Evolutionary conservation across 1,140 invertebrate species (phyloP), one percentile per base, ranked within the genome.

Genomic region (Neuroterus valhalla): DNA sequence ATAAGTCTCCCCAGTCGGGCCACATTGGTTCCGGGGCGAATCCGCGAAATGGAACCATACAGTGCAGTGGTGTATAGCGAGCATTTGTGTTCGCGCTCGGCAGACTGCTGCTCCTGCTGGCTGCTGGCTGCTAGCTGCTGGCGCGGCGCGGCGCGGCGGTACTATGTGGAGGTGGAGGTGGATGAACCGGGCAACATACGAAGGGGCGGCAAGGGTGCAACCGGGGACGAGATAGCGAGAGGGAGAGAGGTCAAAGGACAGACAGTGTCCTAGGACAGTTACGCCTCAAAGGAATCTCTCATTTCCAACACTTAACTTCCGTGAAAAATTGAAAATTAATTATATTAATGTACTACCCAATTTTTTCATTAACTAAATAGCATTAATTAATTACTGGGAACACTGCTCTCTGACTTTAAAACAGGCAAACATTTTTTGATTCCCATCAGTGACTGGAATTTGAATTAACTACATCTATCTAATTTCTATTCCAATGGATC

Each of bases 131-230:
- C 26, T 43, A 23, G 26, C 21, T 17, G 50, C 42, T 23, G 42
- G 31, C 44, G 26, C 48, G 50, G 50, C 68, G 38, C 68, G 44
- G 75, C 55, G 42, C 66, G 42, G 74, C 68, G 52, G 71, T 48
- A 43, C 38, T n/a, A n/a, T 62, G 21, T 31, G 26, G 74, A 38
- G 62, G 75, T 69, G 77, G 81, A 84, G 85, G 85, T 84, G 84
- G 84, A 85, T 86, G 84, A 87, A 87, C 86, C 72, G 78, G 73
- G 78, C 75, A 48, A 68, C 38, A 23, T 76, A 78, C 71, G 70
- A 76, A 71, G 80, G 81, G 79, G 76, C 80, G 75, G 77, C 76
- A 67, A 77, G 78, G 73, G 81, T 76, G 78, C 74, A 62, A 72
- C 45, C 31, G 43, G 21, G 42, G 79, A 69, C 48, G 12, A 62